Conservation (phyloP, 1,140 invertebrate species). For the Heterodera carotae region DNA sequence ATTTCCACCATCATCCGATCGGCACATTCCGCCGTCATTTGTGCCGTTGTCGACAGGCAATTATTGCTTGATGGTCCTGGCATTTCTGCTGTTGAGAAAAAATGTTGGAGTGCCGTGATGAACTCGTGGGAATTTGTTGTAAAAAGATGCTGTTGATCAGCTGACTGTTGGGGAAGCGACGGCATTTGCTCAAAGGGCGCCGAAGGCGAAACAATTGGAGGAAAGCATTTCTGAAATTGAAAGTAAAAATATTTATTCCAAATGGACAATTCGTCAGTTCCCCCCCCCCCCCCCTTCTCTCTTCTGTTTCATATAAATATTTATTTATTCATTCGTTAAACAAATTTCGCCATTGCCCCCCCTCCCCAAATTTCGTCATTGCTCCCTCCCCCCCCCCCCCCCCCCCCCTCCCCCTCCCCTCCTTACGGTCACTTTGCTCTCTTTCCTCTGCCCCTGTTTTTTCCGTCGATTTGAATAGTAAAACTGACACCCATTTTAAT, state of each 20-base stretch:
- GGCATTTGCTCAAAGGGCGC: neutral
- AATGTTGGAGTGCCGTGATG: neutral
- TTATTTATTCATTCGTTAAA: neutral
- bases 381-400: no score
- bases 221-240: neutral
- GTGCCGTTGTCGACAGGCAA: neutral
- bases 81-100: neutral
- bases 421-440: neutral
- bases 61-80: neutral
- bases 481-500: neutral
- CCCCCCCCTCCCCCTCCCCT: no score
- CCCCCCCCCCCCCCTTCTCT: neutral
- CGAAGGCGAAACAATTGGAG: neutral
- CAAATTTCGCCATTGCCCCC: neutral
- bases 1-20: neutral
- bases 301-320: neutral
- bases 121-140: neutral
- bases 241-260: neutral
- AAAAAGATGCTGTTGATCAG: neutral
- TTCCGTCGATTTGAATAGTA: neutral
- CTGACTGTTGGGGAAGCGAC: neutral
- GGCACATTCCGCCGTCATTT: neutral
- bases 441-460: neutral
- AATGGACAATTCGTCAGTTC: neutral
- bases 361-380: no score